A percentile compares a stretch with the other conserved stretches of the same genome.
Conservation (phyloP, 2,113 vertebrate species). For the Rhinogobius similis region DNA sequence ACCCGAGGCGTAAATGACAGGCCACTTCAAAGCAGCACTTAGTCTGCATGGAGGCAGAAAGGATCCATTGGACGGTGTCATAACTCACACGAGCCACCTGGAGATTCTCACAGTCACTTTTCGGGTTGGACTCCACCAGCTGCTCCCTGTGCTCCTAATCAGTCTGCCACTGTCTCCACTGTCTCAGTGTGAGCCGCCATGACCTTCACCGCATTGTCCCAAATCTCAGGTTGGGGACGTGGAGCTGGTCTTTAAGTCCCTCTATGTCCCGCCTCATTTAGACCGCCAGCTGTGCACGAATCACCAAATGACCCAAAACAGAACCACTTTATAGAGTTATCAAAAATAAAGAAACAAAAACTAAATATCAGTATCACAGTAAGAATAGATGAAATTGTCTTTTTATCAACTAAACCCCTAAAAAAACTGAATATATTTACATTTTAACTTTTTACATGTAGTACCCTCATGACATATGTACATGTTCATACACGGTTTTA, state of each 20-base stretch:
- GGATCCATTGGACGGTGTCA: slow-evolving; percentile 49
- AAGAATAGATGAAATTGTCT: too few species aligned
- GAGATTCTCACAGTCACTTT: slow-evolving; percentile 76
- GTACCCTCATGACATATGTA: too few species aligned
- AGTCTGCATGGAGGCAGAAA: slow-evolving; percentile 35
- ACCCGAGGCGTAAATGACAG: slow-evolving; percentile 30
- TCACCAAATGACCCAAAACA: slow-evolving; percentile 42
- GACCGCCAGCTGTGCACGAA: slow-evolving; percentile 72
- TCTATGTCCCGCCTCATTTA: slow-evolving; percentile 69
- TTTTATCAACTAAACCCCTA: too few species aligned
- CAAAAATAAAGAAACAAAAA: too few species aligned
- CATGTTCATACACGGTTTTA: too few species aligned
- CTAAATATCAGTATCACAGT: too few species aligned
- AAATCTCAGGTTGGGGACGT: slow-evolving; percentile 48
- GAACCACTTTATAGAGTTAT: too few species aligned
- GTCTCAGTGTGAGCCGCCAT: slow-evolving; percentile 54
- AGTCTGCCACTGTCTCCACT: slow-evolving; percentile 54
- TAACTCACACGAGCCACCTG: slow-evolving; percentile 76
- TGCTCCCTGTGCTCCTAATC: slow-evolving; percentile 76
- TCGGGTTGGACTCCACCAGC: slow-evolving; percentile 75
- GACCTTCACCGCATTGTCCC: slow-evolving; percentile 73
- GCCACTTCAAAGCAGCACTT: slow-evolving; percentile 38
- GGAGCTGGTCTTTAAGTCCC: slow-evolving; percentile 40
- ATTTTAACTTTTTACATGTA: too few species aligned
- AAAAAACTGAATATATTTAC: too few species aligned